Conservation (phyloP, 2,797 vertebrate genomes). For the Poeciliopsis paucimaculata region DNA sequence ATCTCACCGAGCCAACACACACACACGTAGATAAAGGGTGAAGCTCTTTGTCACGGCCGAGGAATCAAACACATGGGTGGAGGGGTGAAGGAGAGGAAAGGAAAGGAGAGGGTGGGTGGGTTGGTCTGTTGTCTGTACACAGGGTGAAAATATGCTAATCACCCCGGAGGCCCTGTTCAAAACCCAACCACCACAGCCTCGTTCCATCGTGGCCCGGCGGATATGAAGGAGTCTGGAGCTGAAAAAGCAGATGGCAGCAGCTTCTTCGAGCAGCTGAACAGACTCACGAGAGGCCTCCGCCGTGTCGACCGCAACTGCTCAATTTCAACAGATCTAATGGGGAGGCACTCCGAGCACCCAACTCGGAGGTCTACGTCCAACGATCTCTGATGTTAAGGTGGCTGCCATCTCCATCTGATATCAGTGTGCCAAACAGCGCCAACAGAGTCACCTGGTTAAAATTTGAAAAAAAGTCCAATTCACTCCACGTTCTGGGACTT, state of each 20-base stretch:
- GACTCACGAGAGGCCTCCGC: conserved; percentile 54
- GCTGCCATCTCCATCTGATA: background rate
- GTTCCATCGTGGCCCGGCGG: conserved; percentile 60
- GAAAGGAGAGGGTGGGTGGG: conserved; percentile 22
- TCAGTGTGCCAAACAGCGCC: background rate
- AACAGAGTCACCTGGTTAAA: background rate
- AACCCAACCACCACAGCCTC: conserved; percentile 60
- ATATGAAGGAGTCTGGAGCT: conserved; percentile 65
- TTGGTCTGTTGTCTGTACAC: conserved; percentile 63
- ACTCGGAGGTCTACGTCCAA: conserved; percentile 20
- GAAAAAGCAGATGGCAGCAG: conserved; percentile 66
- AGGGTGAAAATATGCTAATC: conserved; percentile 77
- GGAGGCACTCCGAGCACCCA: background rate
- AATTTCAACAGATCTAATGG: conserved; percentile 38
- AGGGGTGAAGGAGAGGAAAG: conserved; percentile 27
- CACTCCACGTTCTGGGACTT: background rate
- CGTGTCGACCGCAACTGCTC: conserved; percentile 57
- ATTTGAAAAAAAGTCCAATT: background rate
- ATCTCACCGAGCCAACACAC: conserved; percentile 68
- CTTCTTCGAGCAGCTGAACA: conserved; percentile 55
- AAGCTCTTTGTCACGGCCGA: conserved; percentile 84
- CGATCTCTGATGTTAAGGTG: background rate
- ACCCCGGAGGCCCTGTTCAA: conserved; percentile 64
- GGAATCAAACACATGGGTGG: conserved; percentile 80
- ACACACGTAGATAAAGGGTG: conserved; percentile 79